Evolutionary conservation across 2,113 vertebrate species (phyloP).

Genomic region (Osmerus mordax): DNA sequence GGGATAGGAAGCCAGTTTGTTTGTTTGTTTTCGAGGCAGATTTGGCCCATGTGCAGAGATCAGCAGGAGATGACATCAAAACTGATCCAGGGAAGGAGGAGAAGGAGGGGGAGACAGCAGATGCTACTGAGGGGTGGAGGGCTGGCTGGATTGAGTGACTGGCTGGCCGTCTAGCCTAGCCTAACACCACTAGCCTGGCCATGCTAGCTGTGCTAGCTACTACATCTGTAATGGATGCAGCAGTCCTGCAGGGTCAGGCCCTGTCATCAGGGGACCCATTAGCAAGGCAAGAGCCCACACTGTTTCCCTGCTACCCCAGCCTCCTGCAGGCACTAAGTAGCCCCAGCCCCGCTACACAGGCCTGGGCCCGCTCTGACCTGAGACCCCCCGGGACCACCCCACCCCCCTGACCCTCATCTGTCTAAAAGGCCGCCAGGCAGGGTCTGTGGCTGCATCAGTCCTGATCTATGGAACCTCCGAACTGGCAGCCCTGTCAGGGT

Average conservation of each 20-base stretch:
- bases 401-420: constrained; percentile 64
- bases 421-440: constrained; percentile 45
- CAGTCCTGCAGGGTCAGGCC: constrained; percentile 58
- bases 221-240: constrained; percentile 67
- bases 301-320: constrained; percentile 36
- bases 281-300: constrained; percentile 45
- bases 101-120: neutral
- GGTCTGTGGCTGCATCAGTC: constrained; percentile 53
- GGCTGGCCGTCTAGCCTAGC: neutral
- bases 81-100: no score
- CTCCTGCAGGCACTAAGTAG: constrained; percentile 54
- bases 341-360: constrained; percentile 35
- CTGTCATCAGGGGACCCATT: constrained; percentile 69
- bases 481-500: neutral
- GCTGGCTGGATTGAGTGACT: neutral
- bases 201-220: constrained; percentile 25
- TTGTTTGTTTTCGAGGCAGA: no score
- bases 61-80: no score
- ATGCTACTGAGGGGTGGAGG: neutral
- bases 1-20: no score
- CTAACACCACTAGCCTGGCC: constrained; percentile 12
- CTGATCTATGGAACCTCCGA: constrained; percentile 57
- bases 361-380: constrained; percentile 44
- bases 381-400: constrained; percentile 36
- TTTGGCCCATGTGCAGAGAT: no score